phyloP scores from a whole-genome alignment of 2,797 vertebrate species.

The Phoxinus dragarum region DNA sequence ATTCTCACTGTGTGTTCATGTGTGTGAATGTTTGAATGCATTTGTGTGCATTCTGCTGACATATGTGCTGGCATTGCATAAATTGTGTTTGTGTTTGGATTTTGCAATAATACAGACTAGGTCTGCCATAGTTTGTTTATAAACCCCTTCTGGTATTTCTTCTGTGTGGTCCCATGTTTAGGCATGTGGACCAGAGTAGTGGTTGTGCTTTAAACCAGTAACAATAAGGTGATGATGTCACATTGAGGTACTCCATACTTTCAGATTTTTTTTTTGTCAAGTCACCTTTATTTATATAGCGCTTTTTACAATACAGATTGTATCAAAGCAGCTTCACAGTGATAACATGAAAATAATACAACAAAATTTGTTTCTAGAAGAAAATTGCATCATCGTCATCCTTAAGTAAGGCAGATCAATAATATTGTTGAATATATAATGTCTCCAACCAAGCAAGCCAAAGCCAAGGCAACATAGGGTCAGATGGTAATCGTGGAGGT shows the following conservation, averaged over 20 bases:
- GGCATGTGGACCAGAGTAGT: constrained; percentile 15
- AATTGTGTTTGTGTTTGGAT: constrained; percentile 53
- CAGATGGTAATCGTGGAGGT: constrained; percentile 19
- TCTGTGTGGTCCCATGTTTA: neutral
- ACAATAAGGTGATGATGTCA: neutral
- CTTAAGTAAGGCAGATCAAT: no score
- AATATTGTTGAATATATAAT: no score
- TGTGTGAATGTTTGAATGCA: constrained; percentile 26
- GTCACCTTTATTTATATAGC: no score
- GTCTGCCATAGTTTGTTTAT: constrained; percentile 50
- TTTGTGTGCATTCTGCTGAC: constrained; percentile 16
- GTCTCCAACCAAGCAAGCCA: no score
- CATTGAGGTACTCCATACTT: neutral
- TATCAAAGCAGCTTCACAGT: no score
- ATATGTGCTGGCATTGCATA: constrained; percentile 40
- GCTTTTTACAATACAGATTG: no score
- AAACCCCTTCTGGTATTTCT: constrained; percentile 44
- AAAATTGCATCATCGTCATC: no score
- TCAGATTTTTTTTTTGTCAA: constrained; percentile 59
- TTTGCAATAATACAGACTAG: constrained; percentile 31
- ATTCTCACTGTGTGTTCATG: constrained; percentile 33
- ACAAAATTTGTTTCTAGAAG: no score
- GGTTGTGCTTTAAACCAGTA: neutral
- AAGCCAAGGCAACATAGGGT: constrained; percentile 32
- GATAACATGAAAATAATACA: no score